A percentile compares a stretch with the other conserved stretches of the same genome.
Conservation (phyloP, 2,888 invertebrate genomes). For the Sarcophaga caerulescens region DNA sequence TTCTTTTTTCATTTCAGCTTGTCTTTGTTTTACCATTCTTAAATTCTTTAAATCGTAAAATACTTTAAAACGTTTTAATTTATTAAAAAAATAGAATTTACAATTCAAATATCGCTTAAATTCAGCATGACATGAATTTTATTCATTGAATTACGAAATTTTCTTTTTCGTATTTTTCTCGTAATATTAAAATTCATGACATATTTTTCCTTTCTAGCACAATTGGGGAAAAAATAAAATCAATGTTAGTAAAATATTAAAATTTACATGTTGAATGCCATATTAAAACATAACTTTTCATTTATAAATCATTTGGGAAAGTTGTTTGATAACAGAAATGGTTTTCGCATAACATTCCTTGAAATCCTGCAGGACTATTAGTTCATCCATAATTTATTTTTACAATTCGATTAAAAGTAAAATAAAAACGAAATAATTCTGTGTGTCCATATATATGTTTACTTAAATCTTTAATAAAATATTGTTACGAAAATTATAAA, state of each 20-base stretch:
- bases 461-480: no score
- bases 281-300: constrained; percentile 1
- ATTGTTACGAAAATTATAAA: no score
- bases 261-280: not conserved
- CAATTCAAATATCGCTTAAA: constrained; percentile 17
- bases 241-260: constrained; percentile 35
- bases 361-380: no score
- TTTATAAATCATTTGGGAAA: not conserved
- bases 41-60: constrained; percentile 19
- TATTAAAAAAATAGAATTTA: constrained; percentile 11
- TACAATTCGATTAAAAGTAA: no score
- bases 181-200: constrained; percentile 29
- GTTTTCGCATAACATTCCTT: no score
- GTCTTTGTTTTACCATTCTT: no score
- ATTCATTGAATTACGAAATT: not conserved
- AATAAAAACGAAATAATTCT: no score
- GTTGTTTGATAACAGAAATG: no score
- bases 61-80: constrained; percentile 35
- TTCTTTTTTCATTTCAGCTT: not conserved
- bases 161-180: not conserved
- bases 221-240: not conserved
- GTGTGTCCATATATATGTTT: no score
- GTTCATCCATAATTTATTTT: no score
- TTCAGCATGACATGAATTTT: not conserved
- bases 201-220: not conserved